Conservation (phyloP, 2,888 invertebrate species). For the Drymonia ruficornis region DNA sequence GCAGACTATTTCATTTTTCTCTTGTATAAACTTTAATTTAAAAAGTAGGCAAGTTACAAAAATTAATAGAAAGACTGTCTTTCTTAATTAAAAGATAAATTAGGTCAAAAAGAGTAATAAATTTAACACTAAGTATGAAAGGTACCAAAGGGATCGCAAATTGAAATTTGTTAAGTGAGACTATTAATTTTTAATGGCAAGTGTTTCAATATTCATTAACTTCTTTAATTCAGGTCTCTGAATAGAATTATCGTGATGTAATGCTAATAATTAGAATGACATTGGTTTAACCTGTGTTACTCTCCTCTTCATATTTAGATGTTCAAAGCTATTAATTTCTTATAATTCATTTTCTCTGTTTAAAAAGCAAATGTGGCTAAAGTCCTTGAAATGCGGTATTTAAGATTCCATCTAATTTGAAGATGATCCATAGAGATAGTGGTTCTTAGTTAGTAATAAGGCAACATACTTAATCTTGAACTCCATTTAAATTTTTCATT, state of each 20-base stretch:
- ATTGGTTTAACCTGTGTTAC: not conserved
- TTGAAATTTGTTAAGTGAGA: slow-evolving; percentile 1
- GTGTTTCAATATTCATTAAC: not conserved
- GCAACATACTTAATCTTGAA: too few species aligned
- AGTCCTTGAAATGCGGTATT: too few species aligned
- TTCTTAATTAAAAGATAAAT: slow-evolving; percentile 1
- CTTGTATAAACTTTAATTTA: too few species aligned
- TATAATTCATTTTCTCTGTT: too few species aligned
- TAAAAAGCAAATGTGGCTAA: too few species aligned
- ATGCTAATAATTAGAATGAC: not conserved
- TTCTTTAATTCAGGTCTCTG: not conserved
- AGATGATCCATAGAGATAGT: too few species aligned
- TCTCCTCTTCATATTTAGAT: too few species aligned
- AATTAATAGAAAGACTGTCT: not conserved
- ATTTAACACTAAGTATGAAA: not conserved
- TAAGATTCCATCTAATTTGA: too few species aligned
- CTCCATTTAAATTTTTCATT: too few species aligned
- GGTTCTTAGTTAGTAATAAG: too few species aligned
- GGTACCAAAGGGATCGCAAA: slow-evolving; percentile 1
- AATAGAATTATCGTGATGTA: not conserved
- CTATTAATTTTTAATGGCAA: slow-evolving; percentile 1
- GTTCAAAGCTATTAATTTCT: too few species aligned
- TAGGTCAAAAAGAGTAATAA: not conserved
- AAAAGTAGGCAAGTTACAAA: not conserved
- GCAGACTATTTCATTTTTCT: too few species aligned